Evolutionary conservation across 1,140 invertebrate genomes (phyloP).

Genomic region (Conus betulinus): DNA sequence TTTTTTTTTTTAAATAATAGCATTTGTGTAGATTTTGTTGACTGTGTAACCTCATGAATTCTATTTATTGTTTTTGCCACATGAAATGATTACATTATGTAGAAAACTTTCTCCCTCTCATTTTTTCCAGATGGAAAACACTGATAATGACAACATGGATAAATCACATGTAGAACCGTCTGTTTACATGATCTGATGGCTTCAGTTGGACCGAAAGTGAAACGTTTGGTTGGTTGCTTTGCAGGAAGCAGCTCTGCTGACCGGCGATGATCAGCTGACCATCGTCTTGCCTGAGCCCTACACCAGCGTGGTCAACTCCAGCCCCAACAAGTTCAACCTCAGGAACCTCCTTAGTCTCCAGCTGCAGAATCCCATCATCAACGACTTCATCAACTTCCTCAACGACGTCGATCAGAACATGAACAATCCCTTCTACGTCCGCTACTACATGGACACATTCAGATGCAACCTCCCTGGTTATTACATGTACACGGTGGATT

Average conservation of each 20-base stretch:
- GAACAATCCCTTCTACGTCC: slow-evolving; percentile 53
- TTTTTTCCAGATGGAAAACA: too few relatives aligned
- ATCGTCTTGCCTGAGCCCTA: slow-evolving; percentile 60
- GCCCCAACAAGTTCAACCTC: neutral
- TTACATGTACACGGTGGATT: slow-evolving; percentile 32
- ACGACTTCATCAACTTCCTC: slow-evolving; percentile 50
- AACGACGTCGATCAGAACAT: slow-evolving; percentile 11
- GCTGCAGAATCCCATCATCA: slow-evolving; percentile 47
- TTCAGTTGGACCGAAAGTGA: too few relatives aligned
- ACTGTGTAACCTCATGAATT: too few relatives aligned
- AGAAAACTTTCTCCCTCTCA: too few relatives aligned
- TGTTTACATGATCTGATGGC: too few relatives aligned
- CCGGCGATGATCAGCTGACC: slow-evolving; percentile 40
- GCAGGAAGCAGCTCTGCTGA: slow-evolving; percentile 5
- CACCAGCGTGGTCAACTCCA: slow-evolving; percentile 37
- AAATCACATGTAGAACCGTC: too few relatives aligned
- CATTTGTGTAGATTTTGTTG: too few relatives aligned
- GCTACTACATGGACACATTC: slow-evolving; percentile 65
- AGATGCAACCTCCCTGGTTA: slow-evolving; percentile 66
- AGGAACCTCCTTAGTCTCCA: slow-evolving; percentile 57
- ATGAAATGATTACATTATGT: too few relatives aligned
- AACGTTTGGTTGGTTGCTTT: neutral
- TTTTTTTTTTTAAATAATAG: too few relatives aligned
- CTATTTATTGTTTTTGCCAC: too few relatives aligned
- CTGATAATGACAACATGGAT: too few relatives aligned